phyloP scores from a whole-genome alignment of 2,113 vertebrate species.

The Chaetops frenatus region DNA sequence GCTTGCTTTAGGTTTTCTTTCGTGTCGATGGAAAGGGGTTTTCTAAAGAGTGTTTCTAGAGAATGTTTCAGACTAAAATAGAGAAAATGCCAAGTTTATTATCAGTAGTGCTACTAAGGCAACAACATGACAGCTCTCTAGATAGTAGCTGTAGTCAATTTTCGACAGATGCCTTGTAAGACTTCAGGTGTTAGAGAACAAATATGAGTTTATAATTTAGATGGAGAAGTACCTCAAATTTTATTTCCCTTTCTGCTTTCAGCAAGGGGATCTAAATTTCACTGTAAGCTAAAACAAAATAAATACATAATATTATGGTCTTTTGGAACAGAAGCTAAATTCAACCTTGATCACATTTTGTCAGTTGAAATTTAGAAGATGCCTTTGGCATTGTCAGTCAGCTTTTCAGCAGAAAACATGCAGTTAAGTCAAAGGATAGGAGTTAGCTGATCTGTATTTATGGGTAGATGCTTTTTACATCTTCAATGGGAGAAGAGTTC shows the following conservation, averaged over 20 bases:
- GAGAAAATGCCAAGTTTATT: background rate
- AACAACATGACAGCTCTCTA: background rate
- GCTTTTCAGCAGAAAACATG: background rate
- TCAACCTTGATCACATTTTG: background rate
- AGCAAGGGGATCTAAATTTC: background rate
- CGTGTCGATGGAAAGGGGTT: background rate
- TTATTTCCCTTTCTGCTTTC: background rate
- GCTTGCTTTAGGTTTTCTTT: background rate
- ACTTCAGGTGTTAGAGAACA: background rate
- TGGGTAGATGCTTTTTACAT: background rate
- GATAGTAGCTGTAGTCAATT: background rate
- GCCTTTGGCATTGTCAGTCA: background rate
- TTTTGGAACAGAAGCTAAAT: background rate
- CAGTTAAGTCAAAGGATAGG: background rate
- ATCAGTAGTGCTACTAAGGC: background rate
- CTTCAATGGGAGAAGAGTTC: background rate
- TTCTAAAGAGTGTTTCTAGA: background rate
- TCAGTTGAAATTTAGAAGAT: background rate
- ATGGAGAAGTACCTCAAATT: background rate
- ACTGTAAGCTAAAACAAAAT: background rate
- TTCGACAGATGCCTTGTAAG: background rate
- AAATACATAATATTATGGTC: background rate
- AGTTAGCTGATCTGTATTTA: background rate
- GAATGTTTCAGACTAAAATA: background rate
- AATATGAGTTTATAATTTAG: background rate